phyloP scores from a whole-genome alignment of 2,797 vertebrate species.

The Tinamus major region DNA sequence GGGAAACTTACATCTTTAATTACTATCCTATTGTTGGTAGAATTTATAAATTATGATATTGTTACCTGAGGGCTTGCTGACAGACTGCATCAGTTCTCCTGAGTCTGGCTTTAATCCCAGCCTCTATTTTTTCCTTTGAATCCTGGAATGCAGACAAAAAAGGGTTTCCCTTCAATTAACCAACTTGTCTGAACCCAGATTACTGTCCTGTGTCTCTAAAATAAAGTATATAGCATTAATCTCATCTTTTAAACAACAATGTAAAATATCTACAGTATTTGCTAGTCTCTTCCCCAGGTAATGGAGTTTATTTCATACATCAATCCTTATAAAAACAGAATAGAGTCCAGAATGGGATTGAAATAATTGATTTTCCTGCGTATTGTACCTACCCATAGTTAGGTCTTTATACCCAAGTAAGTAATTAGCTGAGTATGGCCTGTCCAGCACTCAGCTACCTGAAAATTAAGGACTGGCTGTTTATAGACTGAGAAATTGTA shows the following conservation, averaged over 20 bases:
- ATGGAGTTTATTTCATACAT: conserved; percentile 28
- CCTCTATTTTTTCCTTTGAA: conserved; percentile 67
- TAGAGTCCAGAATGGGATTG: background rate
- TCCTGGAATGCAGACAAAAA: conserved; percentile 79
- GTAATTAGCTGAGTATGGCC: conserved; percentile 6
- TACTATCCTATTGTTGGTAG: conserved; percentile 76
- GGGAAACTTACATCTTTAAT: conserved; percentile 72
- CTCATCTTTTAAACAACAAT: conserved; percentile 53
- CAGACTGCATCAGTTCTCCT: conserved; percentile 75
- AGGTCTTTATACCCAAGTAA: background rate
- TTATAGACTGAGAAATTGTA: background rate
- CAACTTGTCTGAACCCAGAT: conserved; percentile 77
- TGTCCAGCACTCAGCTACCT: background rate
- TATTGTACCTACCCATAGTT: background rate
- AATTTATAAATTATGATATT: conserved; percentile 80
- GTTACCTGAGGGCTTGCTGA: conserved; percentile 81
- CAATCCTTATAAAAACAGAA: background rate
- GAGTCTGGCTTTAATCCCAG: conserved; percentile 76
- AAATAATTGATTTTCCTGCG: conserved; percentile 9
- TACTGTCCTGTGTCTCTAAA: conserved; percentile 58
- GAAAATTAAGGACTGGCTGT: background rate
- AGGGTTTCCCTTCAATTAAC: conserved; percentile 72
- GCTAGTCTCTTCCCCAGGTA: conserved; percentile 31
- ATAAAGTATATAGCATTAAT: conserved; percentile 61
- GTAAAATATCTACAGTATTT: conserved; percentile 51